Percentiles rank a stretch among this genome's conserved stretches.
Evolutionary conservation across 2,113 vertebrate species (phyloP).

Genomic region (Lepisosteus oculatus): DNA sequence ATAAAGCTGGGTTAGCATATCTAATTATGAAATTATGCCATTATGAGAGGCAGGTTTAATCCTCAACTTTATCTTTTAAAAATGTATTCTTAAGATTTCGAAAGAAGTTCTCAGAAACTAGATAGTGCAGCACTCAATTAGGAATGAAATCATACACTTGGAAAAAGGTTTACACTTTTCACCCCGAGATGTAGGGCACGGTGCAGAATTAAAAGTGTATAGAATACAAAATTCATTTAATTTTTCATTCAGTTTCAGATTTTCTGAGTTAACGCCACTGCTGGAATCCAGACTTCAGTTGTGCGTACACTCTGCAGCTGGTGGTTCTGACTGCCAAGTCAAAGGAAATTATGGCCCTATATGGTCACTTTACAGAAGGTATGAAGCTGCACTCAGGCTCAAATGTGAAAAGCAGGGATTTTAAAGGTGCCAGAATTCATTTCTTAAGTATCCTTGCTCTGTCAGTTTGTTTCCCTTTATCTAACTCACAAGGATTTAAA

Average conservation of each 20-base stretch:
- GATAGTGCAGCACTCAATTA: conserved; percentile 11
- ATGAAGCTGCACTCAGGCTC: not conserved
- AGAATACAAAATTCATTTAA: conserved; percentile 9
- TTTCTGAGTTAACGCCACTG: not conserved
- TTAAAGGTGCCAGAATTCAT: not conserved
- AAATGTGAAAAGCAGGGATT: not conserved
- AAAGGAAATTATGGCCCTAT: conserved; percentile 11
- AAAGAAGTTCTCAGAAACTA: not conserved
- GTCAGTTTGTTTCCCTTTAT: too few relatives aligned
- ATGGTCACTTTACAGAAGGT: conserved; percentile 8
- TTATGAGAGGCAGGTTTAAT: not conserved
- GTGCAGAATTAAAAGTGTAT: conserved; percentile 8
- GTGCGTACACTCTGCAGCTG: too few relatives aligned
- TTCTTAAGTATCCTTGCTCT: too few relatives aligned
- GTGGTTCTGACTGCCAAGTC: conserved; percentile 6
- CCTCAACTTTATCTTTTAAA: not conserved
- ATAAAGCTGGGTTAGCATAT: too few relatives aligned
- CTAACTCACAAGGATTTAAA: too few relatives aligned
- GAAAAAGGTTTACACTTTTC: not conserved
- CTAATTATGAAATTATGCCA: too few relatives aligned
- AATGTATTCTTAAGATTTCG: not conserved
- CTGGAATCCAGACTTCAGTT: not conserved
- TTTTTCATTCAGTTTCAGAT: conserved; percentile 1
- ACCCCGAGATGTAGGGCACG: not conserved
- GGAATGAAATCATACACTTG: not conserved